Conservation (phyloP, 2,113 vertebrate genomes). For the Apeltes quadracus region DNA sequence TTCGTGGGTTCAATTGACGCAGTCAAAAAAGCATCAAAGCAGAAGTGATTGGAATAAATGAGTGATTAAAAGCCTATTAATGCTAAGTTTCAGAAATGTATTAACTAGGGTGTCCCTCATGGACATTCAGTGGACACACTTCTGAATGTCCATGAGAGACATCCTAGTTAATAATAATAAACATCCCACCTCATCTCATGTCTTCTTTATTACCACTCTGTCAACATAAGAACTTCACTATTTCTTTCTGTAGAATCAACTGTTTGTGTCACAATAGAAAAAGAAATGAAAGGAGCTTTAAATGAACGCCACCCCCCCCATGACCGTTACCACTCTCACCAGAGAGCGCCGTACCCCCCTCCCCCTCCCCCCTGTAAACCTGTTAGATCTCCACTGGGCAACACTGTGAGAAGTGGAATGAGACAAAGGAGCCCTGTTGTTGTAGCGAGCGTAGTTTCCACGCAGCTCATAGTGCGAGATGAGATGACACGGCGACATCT, state of each 20-base stretch:
- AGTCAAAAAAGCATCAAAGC: neutral
- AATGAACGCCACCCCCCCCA: no score
- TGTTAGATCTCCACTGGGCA: neutral
- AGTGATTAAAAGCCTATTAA: neutral
- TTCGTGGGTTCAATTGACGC: neutral
- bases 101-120: no score
- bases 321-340: no score
- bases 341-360: no score
- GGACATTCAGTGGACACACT: neutral
- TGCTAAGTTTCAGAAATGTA: neutral
- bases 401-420: no score
- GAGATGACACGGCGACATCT: constrained; percentile 53
- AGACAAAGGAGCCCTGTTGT: no score
- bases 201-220: constrained; percentile 11
- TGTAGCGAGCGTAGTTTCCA: no score
- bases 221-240: constrained; percentile 4
- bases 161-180: neutral
- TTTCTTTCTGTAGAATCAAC: neutral
- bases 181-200: constrained; percentile 5
- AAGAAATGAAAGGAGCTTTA: constrained; percentile 12
- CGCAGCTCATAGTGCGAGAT: constrained; percentile 33
- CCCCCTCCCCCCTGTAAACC: no score
- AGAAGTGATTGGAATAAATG: neutral
- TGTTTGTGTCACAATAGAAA: neutral
- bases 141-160: neutral